Percentiles rank a stretch among this genome's conserved stretches.
These are phyloP conservation scores for Thalassophryne amazonica DNA, from an alignment of 2,797 vertebrate species.

Conservation along the genomic window DNA sequence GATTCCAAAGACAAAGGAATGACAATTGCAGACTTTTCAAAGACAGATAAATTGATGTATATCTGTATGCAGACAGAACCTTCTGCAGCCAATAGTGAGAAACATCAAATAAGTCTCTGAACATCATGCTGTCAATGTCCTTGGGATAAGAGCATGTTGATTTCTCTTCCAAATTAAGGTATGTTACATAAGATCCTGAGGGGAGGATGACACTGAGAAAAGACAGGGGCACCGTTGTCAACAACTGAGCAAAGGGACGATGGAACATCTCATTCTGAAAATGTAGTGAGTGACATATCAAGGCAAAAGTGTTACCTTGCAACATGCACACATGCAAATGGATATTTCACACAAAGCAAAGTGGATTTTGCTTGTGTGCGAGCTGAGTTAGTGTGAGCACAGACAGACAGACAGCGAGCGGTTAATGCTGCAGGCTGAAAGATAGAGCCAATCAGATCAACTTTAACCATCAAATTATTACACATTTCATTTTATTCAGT, in stretches of 20 bases:
- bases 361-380: slow-evolving; percentile 10
- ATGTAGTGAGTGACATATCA: slow-evolving; percentile 64
- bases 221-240: no score
- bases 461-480: slow-evolving; percentile 40
- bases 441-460: slow-evolving; percentile 47
- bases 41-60: no score
- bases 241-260: slow-evolving; percentile 23
- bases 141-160: no score
- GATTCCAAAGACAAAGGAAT: no score
- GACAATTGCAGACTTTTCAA: no score
- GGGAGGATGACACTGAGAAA: no score
- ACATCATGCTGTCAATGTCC: no score
- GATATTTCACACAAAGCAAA: slow-evolving; percentile 28
- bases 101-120: no score
- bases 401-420: slow-evolving; percentile 56
- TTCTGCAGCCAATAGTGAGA: no score
- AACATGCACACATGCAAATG: slow-evolving; percentile 71
- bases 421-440: slow-evolving; percentile 68
- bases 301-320: slow-evolving; percentile 66
- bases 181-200: no score
- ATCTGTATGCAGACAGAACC: no score
- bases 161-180: no score
- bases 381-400: slow-evolving; percentile 56
- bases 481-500: slow-evolving; percentile 29
- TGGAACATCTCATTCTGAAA: slow-evolving; percentile 28